These are phyloP conservation scores for Cynopterus brachyotis DNA, from an alignment of 2,113 vertebrate species.

Conservation along the genomic window DNA sequence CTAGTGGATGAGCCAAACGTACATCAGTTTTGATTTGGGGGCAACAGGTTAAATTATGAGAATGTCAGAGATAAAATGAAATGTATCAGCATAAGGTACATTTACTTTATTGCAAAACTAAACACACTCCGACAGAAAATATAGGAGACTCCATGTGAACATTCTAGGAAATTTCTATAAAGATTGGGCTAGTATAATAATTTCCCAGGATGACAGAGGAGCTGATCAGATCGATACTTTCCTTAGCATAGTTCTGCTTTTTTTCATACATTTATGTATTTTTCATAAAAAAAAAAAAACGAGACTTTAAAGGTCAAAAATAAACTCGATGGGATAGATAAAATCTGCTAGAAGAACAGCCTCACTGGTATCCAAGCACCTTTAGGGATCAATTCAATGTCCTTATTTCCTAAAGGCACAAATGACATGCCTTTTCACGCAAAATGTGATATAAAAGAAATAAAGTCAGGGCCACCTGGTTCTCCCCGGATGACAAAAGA, in stretches of 20 bases:
- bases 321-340: background rate
- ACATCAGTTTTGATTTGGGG: background rate
- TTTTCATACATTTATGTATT: background rate
- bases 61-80: background rate
- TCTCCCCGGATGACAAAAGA: background rate
- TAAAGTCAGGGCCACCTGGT: background rate
- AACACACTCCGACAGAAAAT: background rate
- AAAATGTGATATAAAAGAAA: background rate
- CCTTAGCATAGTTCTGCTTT: background rate
- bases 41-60: background rate
- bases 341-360: background rate
- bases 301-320: background rate
- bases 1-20: background rate
- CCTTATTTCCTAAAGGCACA: background rate
- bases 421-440: background rate
- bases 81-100: background rate
- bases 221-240: background rate
- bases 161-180: constrained; percentile 23
- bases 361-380: background rate
- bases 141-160: background rate
- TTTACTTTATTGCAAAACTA: background rate
- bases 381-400: background rate
- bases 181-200: background rate
- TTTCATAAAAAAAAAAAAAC: background rate
- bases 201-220: background rate